Evolutionary conservation across 2,888 invertebrate genomes (phyloP).

Genomic region (Schrankia costaestrigalis): DNA sequence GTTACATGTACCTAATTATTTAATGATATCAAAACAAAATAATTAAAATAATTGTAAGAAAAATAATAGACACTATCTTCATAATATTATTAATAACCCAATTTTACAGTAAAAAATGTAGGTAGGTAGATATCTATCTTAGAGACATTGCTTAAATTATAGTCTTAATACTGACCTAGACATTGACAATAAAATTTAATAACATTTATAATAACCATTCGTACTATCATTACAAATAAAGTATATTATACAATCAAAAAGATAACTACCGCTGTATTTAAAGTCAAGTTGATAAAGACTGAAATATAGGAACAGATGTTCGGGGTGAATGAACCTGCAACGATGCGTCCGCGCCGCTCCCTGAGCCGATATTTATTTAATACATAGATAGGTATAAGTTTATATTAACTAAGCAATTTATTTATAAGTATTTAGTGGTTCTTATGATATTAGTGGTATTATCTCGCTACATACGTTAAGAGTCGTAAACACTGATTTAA

Average conservation of each 20-base stretch:
- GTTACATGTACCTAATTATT: not conserved
- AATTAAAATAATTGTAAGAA: not conserved
- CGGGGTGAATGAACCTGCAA: conserved; percentile 62
- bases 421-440: conserved; percentile 40
- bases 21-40: not conserved
- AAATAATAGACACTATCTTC: not conserved
- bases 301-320: conserved; percentile 77
- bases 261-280: conserved; percentile 33
- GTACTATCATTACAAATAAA: conserved; percentile 2
- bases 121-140: too few relatives aligned
- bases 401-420: conserved; percentile 49
- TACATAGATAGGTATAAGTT: conserved; percentile 23
- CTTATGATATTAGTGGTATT: conserved; percentile 29
- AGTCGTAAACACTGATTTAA: conserved; percentile 21
- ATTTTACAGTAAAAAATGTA: too few relatives aligned
- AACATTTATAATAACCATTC: conserved; percentile 12
- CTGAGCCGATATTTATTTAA: conserved; percentile 53
- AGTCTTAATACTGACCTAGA: conserved; percentile 34
- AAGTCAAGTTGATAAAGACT: conserved; percentile 61
- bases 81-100: conserved; percentile 27
- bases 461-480: conserved; percentile 18
- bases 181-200: conserved; percentile 26
- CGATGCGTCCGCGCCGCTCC: conserved; percentile 46
- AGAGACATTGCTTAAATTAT: conserved; percentile 19
- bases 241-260: conserved; percentile 23